Evolutionary conservation across 2,888 invertebrate genomes (phyloP).

Genomic region (Pomacea canaliculata): DNA sequence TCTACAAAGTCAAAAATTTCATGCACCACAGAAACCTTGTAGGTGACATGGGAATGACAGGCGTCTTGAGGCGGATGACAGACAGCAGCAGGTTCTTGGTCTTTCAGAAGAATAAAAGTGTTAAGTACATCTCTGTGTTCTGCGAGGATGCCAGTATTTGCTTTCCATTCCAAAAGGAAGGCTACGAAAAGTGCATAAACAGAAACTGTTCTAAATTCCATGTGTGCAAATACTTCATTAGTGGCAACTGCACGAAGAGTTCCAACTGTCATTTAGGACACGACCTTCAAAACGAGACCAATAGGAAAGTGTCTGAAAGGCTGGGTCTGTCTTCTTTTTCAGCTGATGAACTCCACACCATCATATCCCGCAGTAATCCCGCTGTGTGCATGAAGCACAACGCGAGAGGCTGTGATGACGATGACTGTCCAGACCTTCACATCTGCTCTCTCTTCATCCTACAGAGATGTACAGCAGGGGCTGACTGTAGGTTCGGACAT

Average conservation of each 20-base stretch:
- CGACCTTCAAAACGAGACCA: constrained; percentile 9
- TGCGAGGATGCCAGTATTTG: neutral
- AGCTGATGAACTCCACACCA: constrained; percentile 9
- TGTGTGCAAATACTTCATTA: constrained; percentile 4
- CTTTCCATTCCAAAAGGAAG: constrained; percentile 4
- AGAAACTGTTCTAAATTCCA: neutral
- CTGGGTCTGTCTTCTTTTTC: constrained; percentile 1
- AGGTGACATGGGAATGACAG: no score
- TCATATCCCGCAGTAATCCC: constrained; percentile 5
- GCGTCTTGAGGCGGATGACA: no score
- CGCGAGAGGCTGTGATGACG: neutral
- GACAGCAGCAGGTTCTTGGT: constrained; percentile 1
- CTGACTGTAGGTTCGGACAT: constrained; percentile 10
- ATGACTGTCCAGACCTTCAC: constrained; percentile 16
- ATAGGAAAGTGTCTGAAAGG: neutral
- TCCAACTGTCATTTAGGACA: constrained; percentile 6
- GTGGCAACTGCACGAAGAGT: constrained; percentile 1
- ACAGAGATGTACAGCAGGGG: neutral
- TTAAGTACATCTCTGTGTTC: constrained; percentile 1
- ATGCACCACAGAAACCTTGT: no score
- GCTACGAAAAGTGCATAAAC: constrained; percentile 3
- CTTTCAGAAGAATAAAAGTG: neutral
- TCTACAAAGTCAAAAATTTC: no score
- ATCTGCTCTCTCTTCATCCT: neutral
- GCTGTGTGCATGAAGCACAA: constrained; percentile 5